A percentile compares a stretch with the other conserved stretches of the same genome.
phyloP scores from a whole-genome alignment of 2,113 vertebrate genomes.

The Tupaia tana region DNA sequence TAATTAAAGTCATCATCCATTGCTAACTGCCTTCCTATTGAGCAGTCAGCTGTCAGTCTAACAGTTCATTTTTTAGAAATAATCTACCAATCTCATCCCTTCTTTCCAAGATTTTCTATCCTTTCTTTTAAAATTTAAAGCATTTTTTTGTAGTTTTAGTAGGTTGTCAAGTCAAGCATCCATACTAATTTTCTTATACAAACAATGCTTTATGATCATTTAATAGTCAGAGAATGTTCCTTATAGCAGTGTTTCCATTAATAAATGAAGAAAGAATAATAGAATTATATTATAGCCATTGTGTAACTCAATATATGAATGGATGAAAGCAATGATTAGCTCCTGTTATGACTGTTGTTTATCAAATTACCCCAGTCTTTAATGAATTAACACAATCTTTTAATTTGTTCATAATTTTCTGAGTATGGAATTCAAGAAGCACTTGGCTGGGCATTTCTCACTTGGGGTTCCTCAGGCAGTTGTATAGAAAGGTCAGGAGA shows the following conservation, averaged over 20 bases:
- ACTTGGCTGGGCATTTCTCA: neutral
- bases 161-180: neutral
- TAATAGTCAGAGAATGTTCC: neutral
- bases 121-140: neutral
- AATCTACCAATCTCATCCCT: neutral
- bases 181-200: neutral
- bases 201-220: neutral
- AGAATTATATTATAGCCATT: neutral
- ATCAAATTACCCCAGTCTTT: neutral
- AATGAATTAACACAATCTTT: neutral
- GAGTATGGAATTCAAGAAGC: neutral
- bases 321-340: neutral
- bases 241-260: neutral
- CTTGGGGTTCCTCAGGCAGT: neutral
- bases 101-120: neutral
- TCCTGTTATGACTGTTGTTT: neutral
- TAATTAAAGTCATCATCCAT: neutral
- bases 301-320: neutral
- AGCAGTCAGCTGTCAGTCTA: neutral
- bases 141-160: neutral
- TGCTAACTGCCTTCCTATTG: neutral
- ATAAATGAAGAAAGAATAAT: neutral
- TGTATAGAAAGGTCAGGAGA: neutral
- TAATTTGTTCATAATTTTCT: neutral
- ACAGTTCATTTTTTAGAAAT: neutral